Conservation (phyloP, 2,888 invertebrate genomes). For the Epiperipatus broadwayi region DNA sequence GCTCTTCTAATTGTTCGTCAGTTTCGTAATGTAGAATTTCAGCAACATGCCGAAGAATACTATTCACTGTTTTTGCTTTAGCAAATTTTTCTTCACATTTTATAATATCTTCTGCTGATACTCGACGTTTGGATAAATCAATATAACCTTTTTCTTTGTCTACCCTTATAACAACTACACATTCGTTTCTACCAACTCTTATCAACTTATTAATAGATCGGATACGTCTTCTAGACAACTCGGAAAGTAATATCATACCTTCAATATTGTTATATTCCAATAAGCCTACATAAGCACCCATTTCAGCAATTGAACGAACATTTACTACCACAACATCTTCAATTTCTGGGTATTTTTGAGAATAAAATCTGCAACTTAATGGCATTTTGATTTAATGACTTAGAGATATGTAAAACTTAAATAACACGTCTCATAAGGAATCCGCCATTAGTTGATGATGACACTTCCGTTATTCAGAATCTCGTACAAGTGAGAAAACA, state of each 20-base stretch:
- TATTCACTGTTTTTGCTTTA: constrained; percentile 86
- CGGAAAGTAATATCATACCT: constrained; percentile 95
- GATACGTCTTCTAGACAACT: constrained; percentile 92
- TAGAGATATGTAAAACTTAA: too few relatives aligned
- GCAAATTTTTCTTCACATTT: constrained; percentile 97
- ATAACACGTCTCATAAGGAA: too few relatives aligned
- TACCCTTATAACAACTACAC: constrained; percentile 94
- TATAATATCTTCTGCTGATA: constrained; percentile 90
- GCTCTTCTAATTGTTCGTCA: constrained; percentile 77
- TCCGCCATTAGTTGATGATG: too few relatives aligned
- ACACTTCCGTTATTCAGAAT: too few relatives aligned
- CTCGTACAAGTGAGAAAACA: too few relatives aligned
- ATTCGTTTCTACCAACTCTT: constrained; percentile 93
- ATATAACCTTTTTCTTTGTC: constrained; percentile 99
- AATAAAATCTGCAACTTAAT: constrained; percentile 86
- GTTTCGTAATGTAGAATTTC: constrained; percentile 75
- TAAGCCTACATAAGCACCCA: constrained; percentile 97
- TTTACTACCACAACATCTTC: constrained; percentile 99
- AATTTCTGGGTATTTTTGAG: constrained; percentile 88
- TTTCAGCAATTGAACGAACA: constrained; percentile 89
- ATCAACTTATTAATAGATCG: constrained; percentile 98
- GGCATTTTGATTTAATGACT: constrained; percentile 41
- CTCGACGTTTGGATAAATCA: constrained; percentile 94
- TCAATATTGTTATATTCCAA: constrained; percentile 97
- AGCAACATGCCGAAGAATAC: constrained; percentile 89